phyloP scores from a whole-genome alignment of 1,140 invertebrate genomes.

The Holcopasites calliopsidis region DNA sequence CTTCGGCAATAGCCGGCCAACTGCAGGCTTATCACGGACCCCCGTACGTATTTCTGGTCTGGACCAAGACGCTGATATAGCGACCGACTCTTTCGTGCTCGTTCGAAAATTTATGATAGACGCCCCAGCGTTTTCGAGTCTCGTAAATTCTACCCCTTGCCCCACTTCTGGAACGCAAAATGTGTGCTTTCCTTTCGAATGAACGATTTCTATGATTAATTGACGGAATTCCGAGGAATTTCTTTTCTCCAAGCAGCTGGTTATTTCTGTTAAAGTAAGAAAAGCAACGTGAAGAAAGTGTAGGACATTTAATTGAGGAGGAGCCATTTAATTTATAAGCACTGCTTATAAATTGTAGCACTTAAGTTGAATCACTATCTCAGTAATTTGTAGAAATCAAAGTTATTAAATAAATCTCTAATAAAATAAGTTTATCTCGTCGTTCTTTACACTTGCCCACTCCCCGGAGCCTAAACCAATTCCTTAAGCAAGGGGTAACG shows the following conservation, averaged over 20 bases:
- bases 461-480: too few species aligned
- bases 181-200: slow-evolving; percentile 17
- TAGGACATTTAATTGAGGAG: too few species aligned
- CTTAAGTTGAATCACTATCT: too few species aligned
- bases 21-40: slow-evolving; percentile 20
- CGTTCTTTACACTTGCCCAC: too few species aligned
- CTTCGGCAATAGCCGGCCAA: neutral
- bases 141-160: slow-evolving; percentile 21
- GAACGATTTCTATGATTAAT: slow-evolving; percentile 27
- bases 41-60: slow-evolving; percentile 20
- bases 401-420: too few species aligned
- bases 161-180: neutral
- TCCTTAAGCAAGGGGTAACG: too few species aligned
- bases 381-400: too few species aligned
- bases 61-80: slow-evolving; percentile 34
- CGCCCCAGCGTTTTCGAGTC: slow-evolving; percentile 20
- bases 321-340: too few species aligned
- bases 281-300: too few species aligned
- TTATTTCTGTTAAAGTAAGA: neutral
- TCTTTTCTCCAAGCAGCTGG: neutral
- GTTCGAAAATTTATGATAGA: slow-evolving; percentile 36
- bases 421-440: too few species aligned
- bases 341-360: too few species aligned
- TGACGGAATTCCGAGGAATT: neutral
- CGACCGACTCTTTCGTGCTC: slow-evolving; percentile 22